Evolutionary conservation across 2,888 invertebrate species (phyloP).

Genomic region (Phrixothrix hirtus): DNA sequence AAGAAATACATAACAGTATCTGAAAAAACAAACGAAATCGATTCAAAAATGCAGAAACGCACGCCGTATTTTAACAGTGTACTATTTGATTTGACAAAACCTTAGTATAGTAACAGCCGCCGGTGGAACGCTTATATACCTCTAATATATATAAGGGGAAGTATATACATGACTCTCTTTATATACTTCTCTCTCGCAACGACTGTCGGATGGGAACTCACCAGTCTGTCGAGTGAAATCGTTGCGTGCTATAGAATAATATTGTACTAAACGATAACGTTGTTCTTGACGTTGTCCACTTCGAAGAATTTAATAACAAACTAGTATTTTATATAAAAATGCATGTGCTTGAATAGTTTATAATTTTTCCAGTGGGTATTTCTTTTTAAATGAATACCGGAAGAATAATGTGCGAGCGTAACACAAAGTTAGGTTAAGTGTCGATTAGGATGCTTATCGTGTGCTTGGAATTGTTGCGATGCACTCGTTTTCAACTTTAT

Average conservation of each 20-base stretch:
- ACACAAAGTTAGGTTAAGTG: constrained; percentile 24
- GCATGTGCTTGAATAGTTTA: too few relatives aligned
- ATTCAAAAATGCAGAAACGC: too few relatives aligned
- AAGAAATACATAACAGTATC: too few relatives aligned
- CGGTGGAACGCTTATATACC: constrained; percentile 53
- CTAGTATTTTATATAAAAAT: too few relatives aligned
- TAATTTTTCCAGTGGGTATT: too few relatives aligned
- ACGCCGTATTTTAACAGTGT: constrained; percentile 46
- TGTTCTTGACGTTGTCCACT: constrained; percentile 5
- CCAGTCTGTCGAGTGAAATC: constrained; percentile 55
- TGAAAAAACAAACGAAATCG: too few relatives aligned
- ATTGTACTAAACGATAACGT: constrained; percentile 24
- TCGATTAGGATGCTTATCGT: constrained; percentile 20
- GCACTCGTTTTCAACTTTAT: constrained; percentile 15
- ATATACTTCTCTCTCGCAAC: constrained; percentile 51
- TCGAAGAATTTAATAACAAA: neutral
- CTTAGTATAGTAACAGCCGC: constrained; percentile 43
- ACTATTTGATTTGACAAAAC: constrained; percentile 39
- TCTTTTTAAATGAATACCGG: too few relatives aligned
- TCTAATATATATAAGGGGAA: constrained; percentile 52
- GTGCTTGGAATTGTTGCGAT: constrained; percentile 11
- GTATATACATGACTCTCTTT: constrained; percentile 50
- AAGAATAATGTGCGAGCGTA: constrained; percentile 17
- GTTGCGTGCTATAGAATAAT: constrained; percentile 46
- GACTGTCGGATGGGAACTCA: constrained; percentile 59